Conservation (phyloP, 2,888 invertebrate species). For the Zele albiditarsus region DNA sequence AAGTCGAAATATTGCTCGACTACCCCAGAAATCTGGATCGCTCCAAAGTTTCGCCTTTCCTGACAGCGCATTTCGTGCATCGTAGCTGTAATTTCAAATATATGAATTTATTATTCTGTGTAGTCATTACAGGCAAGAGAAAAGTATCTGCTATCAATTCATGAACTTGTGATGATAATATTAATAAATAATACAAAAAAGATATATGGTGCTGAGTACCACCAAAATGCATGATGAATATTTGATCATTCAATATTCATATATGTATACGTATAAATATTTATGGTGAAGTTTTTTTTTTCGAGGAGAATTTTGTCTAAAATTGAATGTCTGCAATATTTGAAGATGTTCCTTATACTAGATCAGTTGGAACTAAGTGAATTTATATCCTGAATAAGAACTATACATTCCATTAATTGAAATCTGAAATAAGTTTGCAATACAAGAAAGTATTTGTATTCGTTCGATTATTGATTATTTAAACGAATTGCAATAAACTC, state of each 20-base stretch:
- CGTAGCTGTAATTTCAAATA: slow-evolving; percentile 75
- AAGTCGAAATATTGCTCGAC: slow-evolving; percentile 76
- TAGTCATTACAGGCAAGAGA: too few relatives aligned
- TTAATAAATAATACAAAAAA: background rate
- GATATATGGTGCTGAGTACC: background rate
- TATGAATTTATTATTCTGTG: slow-evolving; percentile 8
- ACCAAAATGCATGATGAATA: background rate
- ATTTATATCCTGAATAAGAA: background rate
- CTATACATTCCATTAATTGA: background rate
- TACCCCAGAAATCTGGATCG: slow-evolving; percentile 76
- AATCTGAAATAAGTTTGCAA: background rate
- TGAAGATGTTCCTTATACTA: too few relatives aligned
- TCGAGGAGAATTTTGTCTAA: too few relatives aligned
- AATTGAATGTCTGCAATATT: too few relatives aligned
- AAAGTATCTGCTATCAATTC: slow-evolving; percentile 34
- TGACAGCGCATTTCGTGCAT: slow-evolving; percentile 76
- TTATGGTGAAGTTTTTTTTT: too few relatives aligned
- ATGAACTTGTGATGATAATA: too few relatives aligned
- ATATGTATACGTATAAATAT: too few relatives aligned
- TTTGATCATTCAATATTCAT: too few relatives aligned
- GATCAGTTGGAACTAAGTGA: too few relatives aligned
- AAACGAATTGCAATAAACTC: background rate
- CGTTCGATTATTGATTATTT: slow-evolving; percentile 9
- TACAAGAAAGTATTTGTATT: background rate
- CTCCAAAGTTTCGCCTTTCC: slow-evolving; percentile 78